Conservation (phyloP, 2,113 vertebrate genomes). For the human region DNA sequence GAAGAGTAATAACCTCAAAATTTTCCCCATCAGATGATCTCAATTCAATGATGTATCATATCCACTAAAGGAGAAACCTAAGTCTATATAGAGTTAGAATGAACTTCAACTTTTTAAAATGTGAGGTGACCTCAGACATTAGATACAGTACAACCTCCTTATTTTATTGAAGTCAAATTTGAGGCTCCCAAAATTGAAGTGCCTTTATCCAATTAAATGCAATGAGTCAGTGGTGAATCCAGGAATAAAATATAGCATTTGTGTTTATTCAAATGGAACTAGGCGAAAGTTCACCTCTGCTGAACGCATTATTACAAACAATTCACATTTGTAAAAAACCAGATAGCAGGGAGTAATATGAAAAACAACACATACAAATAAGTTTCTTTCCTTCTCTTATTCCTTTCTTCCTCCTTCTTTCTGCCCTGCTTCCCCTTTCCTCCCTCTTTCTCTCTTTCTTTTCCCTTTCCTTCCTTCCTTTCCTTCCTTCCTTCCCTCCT, state of each 20-base stretch:
- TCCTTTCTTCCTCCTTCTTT: neutral
- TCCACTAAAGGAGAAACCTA: neutral
- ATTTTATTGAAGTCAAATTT: neutral
- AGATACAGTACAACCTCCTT: neutral
- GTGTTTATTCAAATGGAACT: neutral
- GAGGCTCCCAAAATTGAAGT: neutral
- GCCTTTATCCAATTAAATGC: neutral
- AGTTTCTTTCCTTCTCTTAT: neutral
- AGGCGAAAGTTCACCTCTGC: neutral
- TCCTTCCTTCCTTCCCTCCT: neutral
- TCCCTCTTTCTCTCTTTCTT: neutral
- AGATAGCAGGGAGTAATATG: neutral
- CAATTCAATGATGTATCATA: neutral
- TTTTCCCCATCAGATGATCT: neutral
- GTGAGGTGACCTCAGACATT: neutral
- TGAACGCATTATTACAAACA: neutral
- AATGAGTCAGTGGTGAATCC: neutral
- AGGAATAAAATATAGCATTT: neutral
- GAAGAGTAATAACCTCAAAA: neutral
- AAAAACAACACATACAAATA: neutral
- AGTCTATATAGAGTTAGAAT: neutral
- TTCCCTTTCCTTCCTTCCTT: neutral
- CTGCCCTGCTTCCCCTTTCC: neutral
- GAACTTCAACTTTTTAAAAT: neutral
- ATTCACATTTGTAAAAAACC: neutral